Conservation (phyloP, 2,113 vertebrate genomes). For the Lophius piscatorius region DNA sequence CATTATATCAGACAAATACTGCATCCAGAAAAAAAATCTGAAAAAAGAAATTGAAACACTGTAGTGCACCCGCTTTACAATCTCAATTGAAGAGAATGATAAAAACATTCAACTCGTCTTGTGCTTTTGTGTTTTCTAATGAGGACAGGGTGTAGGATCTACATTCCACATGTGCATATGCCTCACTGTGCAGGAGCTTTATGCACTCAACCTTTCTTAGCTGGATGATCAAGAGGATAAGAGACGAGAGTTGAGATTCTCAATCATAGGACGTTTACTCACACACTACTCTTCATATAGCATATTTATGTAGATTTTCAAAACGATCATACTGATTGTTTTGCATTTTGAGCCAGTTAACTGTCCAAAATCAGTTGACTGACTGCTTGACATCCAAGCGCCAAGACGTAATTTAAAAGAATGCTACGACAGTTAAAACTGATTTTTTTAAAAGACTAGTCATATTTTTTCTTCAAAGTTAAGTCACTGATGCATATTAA, state of each 20-base stretch:
- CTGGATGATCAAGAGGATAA: conserved; percentile 25
- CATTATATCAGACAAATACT: conserved; percentile 55
- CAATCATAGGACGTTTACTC: background rate
- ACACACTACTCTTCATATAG: background rate
- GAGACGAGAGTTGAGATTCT: conserved; percentile 3
- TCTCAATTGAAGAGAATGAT: conserved; percentile 13
- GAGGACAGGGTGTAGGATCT: conserved; percentile 48
- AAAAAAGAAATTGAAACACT: conserved; percentile 38
- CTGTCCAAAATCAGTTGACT: background rate
- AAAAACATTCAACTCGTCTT: conserved; percentile 43
- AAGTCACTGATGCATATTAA: too few species aligned
- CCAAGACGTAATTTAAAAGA: background rate
- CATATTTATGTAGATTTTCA: conserved; percentile 1
- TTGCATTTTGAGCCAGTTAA: background rate
- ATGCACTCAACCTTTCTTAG: conserved; percentile 22
- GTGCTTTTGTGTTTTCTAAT: conserved; percentile 54
- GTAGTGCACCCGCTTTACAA: conserved; percentile 3
- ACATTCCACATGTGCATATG: conserved; percentile 77
- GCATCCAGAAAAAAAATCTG: conserved; percentile 51
- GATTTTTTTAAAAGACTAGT: background rate
- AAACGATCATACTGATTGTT: background rate
- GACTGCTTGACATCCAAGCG: background rate
- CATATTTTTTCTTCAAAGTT: too few species aligned
- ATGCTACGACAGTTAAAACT: background rate
- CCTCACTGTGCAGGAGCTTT: conserved; percentile 55